A percentile compares a stretch with the other conserved stretches of the same genome.
phyloP scores from a whole-genome alignment of 2,888 invertebrate genomes.

The Ennomos erosarius region DNA sequence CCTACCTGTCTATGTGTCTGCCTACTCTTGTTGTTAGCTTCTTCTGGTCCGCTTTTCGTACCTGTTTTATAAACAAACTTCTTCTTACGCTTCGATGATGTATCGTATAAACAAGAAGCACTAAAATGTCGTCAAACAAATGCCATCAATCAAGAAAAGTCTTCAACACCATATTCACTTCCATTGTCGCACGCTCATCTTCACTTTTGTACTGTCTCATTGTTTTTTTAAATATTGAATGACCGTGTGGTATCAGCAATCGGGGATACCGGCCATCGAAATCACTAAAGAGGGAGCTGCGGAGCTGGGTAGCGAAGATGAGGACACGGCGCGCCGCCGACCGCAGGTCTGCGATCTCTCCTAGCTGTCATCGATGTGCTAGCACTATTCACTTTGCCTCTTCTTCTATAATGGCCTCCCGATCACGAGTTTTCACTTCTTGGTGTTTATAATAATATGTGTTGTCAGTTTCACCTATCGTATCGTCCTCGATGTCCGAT shows the following conservation, averaged over 20 bases:
- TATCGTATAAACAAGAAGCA: constrained; percentile 26
- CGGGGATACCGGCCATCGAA: constrained; percentile 88
- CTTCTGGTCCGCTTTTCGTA: constrained; percentile 39
- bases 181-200: constrained; percentile 63
- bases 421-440: constrained; percentile 80
- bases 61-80: constrained; percentile 43
- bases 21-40: constrained; percentile 44
- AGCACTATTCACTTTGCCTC: constrained; percentile 81
- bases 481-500: constrained; percentile 70
- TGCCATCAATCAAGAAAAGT: constrained; percentile 33
- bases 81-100: constrained; percentile 25
- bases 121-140: constrained; percentile 26
- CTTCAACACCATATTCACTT: constrained; percentile 47
- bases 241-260: constrained; percentile 82
- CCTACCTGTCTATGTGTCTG: constrained; percentile 41
- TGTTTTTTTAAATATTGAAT: constrained; percentile 72
- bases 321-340: constrained; percentile 76
- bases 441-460: constrained; percentile 70
- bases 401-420: constrained; percentile 76
- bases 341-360: constrained; percentile 83
- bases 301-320: constrained; percentile 90
- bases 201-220: constrained; percentile 62
- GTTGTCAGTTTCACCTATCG: constrained; percentile 77
- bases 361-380: constrained; percentile 83
- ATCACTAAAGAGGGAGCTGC: constrained; percentile 91